Evolutionary conservation across 2,113 vertebrate species (phyloP).

Genomic region (Malurus elegans): DNA sequence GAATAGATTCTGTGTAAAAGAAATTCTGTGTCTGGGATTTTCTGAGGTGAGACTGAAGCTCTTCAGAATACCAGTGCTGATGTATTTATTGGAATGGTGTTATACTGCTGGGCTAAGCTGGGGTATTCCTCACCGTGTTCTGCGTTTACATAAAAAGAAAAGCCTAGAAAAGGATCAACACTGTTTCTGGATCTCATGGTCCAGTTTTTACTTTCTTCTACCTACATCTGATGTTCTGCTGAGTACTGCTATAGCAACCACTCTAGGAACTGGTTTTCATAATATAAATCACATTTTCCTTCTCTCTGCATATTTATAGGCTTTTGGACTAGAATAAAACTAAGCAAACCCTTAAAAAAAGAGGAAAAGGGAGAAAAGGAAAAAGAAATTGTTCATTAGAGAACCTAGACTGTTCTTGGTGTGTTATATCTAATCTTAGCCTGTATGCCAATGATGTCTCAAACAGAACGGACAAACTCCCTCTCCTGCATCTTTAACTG

Average conservation of each 20-base stretch:
- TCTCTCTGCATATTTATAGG: slow-evolving; percentile 56
- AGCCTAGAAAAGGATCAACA: neutral
- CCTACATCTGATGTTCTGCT: neutral
- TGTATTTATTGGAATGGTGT: neutral
- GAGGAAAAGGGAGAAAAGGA: neutral
- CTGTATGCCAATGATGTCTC: neutral
- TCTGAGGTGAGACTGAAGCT: neutral
- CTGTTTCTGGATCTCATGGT: neutral
- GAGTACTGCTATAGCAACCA: slow-evolving; percentile 10
- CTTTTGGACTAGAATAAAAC: slow-evolving; percentile 63
- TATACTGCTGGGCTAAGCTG: neutral
- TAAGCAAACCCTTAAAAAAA: slow-evolving; percentile 12
- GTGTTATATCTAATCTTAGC: neutral
- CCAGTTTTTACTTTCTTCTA: neutral
- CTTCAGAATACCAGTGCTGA: neutral
- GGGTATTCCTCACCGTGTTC: neutral
- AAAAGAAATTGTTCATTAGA: neutral
- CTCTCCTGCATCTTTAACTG: neutral
- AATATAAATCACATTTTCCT: slow-evolving; percentile 55
- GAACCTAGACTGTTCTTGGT: neutral
- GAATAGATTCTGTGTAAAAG: neutral
- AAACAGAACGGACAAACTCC: neutral
- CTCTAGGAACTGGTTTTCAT: slow-evolving; percentile 53
- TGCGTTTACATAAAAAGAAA: neutral
- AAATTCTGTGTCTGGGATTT: neutral